Evolutionary conservation across 2,888 invertebrate species (phyloP).

Genomic region (Troides aeacus): DNA sequence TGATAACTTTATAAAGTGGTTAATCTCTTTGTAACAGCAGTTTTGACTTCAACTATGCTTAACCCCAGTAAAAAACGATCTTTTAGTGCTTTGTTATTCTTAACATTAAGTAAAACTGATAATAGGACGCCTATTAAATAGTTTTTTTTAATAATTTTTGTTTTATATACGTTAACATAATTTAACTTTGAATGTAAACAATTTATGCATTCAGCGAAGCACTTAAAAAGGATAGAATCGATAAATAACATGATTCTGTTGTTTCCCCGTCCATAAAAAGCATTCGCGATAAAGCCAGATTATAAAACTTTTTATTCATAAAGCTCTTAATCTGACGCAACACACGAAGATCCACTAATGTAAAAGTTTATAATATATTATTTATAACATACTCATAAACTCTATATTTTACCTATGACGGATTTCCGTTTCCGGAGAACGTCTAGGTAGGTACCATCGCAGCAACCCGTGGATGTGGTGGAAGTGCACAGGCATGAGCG

Average conservation of each 20-base stretch:
- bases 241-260: slow-evolving; percentile 24
- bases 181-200: slow-evolving; percentile 4
- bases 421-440: too few species aligned
- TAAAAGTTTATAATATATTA: background rate
- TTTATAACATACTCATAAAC: background rate
- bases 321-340: slow-evolving; percentile 16
- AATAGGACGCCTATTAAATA: too few species aligned
- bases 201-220: slow-evolving; percentile 9
- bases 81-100: too few species aligned
- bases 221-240: slow-evolving; percentile 20
- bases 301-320: slow-evolving; percentile 20
- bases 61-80: too few species aligned
- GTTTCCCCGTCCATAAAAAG: slow-evolving; percentile 13
- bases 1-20: too few species aligned
- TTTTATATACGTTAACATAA: background rate
- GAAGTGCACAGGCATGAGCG: too few species aligned
- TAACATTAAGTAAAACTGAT: background rate
- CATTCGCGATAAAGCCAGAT: slow-evolving; percentile 8
- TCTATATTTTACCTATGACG: too few species aligned
- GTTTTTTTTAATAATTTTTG: background rate
- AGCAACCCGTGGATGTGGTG: too few species aligned
- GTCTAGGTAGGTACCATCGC: too few species aligned
- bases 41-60: too few species aligned
- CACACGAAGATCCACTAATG: slow-evolving; percentile 5
- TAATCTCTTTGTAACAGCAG: too few species aligned